Evolutionary conservation across 35 echinoderm and acorn worm species (phyloP), one percentile per base, ranked within the genome.

Genomic region (Nesometra sesokonis): DNA sequence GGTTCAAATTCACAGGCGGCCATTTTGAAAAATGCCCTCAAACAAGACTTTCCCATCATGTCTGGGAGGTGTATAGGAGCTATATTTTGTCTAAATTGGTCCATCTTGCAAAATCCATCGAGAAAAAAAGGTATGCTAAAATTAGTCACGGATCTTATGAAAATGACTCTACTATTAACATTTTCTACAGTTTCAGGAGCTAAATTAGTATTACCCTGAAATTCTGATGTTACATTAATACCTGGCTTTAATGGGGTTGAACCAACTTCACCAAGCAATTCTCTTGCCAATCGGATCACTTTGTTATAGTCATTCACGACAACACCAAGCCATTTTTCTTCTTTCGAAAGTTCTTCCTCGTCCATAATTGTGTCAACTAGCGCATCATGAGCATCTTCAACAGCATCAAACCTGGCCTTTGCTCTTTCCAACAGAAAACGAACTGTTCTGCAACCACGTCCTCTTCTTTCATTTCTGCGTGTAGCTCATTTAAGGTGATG

Each of bases 311-410:
- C 37, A 43, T 84, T 39, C 38, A 38, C 34, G 40, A 11, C 35
- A 7, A 8, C 82, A 84, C 38, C 38, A 35, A 84, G 35, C 82
- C 82, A 84, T 84, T 84, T 17, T 47, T 84, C 34, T 84, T 84
- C 82, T 84, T 35, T 40, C 15, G 29, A 23, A 38, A 38, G 30
- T 39, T 47, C 34, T 27, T 84, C 82, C 29, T 47, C 82, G 40
- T 40, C 38, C 38, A 38, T 35, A 46, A 84, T 84, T 37, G 40
- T 43, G 35, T 84, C 34, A 21, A 84, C 82, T 31, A 43, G 82
- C 15, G 39, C 39, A 15, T 43, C 39, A 15, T 84, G 82, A 84
- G 34, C 31, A 31, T 57, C 40, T 52, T 85, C 29, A 31, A 67
- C 47, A 57, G 84, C 38, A 35, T 85, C 47, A 34, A 85, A 34